Conservation (phyloP, 2,113 vertebrate genomes). For the Isichthys henryi region DNA sequence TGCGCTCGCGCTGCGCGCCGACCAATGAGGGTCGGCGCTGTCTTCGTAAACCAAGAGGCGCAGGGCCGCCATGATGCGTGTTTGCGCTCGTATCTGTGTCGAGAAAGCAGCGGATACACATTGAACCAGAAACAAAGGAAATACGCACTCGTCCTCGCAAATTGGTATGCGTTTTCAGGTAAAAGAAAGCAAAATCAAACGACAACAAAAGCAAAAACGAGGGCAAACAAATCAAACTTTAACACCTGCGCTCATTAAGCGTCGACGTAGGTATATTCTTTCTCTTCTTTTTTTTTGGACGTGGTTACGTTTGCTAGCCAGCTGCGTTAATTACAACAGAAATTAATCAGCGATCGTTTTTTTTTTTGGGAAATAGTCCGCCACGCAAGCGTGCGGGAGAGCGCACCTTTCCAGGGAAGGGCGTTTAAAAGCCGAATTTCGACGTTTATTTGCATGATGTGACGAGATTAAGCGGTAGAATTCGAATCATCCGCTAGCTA, state of each 20-base stretch:
- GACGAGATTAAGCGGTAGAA: not conserved
- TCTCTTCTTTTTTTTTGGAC: not conserved
- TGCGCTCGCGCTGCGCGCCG: not conserved
- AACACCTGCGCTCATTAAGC: not conserved
- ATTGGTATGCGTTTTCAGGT: conserved; percentile 32
- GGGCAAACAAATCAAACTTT: not conserved
- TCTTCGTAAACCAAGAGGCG: conserved; percentile 20
- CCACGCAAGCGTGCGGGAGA: not conserved
- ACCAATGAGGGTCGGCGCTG: conserved; percentile 18
- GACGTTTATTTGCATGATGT: not conserved
- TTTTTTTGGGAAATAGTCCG: not conserved
- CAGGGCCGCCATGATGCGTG: conserved; percentile 67
- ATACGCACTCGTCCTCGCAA: conserved; percentile 19
- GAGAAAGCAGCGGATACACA: conserved; percentile 37
- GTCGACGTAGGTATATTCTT: not conserved
- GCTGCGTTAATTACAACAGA: not conserved
- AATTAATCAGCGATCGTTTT: not conserved
- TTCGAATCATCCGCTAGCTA: not conserved
- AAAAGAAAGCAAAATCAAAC: conserved; percentile 4
- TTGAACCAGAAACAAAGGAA: conserved; percentile 29
- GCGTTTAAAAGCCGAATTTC: not conserved
- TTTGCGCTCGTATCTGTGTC: conserved; percentile 61
- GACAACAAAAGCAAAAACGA: not conserved
- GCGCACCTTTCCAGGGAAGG: not conserved
- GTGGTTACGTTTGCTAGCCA: conserved; percentile 8